Evolutionary conservation across 2,888 invertebrate species (phyloP).

Genomic region (Orthosia gracilis): DNA sequence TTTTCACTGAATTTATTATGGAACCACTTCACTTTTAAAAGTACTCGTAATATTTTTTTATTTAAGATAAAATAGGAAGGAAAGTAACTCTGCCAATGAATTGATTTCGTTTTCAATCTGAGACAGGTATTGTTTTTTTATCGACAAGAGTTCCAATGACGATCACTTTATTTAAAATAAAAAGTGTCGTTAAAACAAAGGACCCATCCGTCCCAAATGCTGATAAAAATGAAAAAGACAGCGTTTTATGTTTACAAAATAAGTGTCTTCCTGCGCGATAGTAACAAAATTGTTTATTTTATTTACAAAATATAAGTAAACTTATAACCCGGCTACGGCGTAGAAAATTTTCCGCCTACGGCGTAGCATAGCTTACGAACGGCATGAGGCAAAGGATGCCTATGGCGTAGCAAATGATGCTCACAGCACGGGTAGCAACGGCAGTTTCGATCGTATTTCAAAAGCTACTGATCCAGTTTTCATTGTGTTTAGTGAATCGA

Average conservation of each 20-base stretch:
- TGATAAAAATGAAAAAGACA: conserved; percentile 13
- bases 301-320: too few species aligned
- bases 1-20: background rate
- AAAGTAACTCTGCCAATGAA: background rate
- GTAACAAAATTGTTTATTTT: background rate
- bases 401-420: background rate
- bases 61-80: background rate
- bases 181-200: background rate
- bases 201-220: background rate
- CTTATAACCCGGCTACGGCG: background rate
- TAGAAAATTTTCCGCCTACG: background rate
- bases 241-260: background rate
- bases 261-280: too few species aligned
- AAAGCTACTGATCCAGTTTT: background rate
- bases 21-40: background rate
- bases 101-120: conserved; percentile 14
- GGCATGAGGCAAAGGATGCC: too few species aligned
- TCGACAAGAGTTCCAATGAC: conserved; percentile 9
- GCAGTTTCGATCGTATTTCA: background rate
- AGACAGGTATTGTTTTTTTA: conserved; percentile 23
- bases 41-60: background rate
- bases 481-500: background rate
- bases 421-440: background rate
- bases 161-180: background rate
- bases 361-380: background rate